Conservation (phyloP, 1,140 invertebrate genomes). For the Rhynchophorus ferrugineus region DNA sequence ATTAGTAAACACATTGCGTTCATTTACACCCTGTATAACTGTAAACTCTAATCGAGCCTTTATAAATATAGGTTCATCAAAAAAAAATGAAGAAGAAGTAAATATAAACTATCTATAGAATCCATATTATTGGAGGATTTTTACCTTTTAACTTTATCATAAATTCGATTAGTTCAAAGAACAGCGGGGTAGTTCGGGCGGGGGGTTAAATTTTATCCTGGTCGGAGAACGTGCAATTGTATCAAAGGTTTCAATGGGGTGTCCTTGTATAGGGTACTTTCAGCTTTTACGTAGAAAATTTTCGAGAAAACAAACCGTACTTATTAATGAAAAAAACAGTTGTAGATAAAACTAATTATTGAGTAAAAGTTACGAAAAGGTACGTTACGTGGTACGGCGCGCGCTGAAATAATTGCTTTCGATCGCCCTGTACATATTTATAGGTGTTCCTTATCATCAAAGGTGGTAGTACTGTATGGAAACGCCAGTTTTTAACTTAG, state of each 20-base stretch:
- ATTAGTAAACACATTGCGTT: too few relatives aligned
- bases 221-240: background rate
- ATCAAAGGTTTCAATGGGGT: background rate
- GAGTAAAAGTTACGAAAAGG: too few relatives aligned
- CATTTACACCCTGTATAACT: too few relatives aligned
- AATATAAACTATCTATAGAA: too few relatives aligned
- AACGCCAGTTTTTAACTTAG: background rate
- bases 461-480: background rate
- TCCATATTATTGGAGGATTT: too few relatives aligned
- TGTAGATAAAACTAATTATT: background rate
- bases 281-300: background rate
- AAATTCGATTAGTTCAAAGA: background rate
- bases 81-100: too few relatives aligned
- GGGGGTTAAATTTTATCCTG: background rate
- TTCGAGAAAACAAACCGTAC: background rate
- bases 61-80: too few relatives aligned
- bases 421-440: background rate
- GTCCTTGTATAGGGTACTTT: background rate
- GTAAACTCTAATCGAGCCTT: too few relatives aligned
- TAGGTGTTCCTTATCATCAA: background rate
- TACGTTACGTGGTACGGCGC: too few relatives aligned
- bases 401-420: background rate
- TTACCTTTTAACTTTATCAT: too few relatives aligned
- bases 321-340: background rate
- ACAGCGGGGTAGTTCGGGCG: background rate